Evolutionary conservation across 2,888 invertebrate genomes (phyloP).

Genomic region (Macropis europaea): DNA sequence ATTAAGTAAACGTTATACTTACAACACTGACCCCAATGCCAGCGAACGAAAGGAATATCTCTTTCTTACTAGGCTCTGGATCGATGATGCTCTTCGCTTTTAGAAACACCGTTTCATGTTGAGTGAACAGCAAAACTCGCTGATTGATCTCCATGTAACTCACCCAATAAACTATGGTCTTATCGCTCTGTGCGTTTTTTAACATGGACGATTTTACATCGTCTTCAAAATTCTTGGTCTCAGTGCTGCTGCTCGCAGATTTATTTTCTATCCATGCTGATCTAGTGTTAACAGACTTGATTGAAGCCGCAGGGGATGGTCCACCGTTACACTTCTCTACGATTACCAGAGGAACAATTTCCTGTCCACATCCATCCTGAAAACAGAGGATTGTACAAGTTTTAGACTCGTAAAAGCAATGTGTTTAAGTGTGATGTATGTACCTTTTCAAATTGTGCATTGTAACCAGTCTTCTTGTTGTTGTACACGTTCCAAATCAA

Average conservation of each 20-base stretch:
- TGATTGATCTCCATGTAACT: constrained; percentile 89
- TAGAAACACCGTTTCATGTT: constrained; percentile 84
- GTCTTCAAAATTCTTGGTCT: constrained; percentile 76
- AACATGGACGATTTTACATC: constrained; percentile 51
- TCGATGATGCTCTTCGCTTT: constrained; percentile 80
- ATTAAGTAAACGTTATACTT: constrained; percentile 63
- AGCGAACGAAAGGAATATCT: constrained; percentile 86
- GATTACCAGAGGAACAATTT: constrained; percentile 84
- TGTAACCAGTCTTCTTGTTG: constrained; percentile 87
- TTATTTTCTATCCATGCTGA: constrained; percentile 40
- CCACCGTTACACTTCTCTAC: constrained; percentile 59
- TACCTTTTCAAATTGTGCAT: constrained; percentile 87
- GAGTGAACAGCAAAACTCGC: constrained; percentile 87
- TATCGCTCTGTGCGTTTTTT: constrained; percentile 85
- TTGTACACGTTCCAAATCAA: constrained; percentile 92
- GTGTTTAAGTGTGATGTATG: neutral
- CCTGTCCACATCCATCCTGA: constrained; percentile 83
- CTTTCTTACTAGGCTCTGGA: constrained; percentile 85
- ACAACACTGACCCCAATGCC: constrained; percentile 85
- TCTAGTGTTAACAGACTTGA: constrained; percentile 32
- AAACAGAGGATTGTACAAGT: constrained; percentile 58
- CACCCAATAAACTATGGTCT: constrained; percentile 89
- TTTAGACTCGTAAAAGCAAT: too few relatives aligned
- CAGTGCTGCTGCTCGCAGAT: constrained; percentile 21
- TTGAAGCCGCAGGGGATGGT: neutral